Evolutionary conservation across 1,140 invertebrate species (phyloP).

Genomic region (Micrasema longulum): DNA sequence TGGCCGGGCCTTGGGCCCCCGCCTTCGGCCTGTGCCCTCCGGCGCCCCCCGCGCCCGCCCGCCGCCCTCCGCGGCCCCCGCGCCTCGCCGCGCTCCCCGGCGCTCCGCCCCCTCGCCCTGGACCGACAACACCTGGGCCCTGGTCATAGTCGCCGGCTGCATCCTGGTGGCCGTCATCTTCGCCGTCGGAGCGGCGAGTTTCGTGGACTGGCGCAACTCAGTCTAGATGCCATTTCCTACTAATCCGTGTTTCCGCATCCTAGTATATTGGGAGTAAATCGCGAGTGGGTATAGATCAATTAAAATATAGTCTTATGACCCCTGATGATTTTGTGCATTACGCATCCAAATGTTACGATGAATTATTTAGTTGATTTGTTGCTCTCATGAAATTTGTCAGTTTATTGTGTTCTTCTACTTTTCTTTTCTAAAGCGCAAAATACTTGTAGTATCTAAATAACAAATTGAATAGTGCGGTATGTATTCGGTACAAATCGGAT

Average conservation of each 20-base stretch:
- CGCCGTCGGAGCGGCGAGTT: slow-evolving; percentile 71
- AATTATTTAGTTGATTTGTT: too few species aligned
- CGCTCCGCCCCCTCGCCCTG: slow-evolving; percentile 62
- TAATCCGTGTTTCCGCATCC: too few species aligned
- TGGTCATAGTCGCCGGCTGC: slow-evolving; percentile 73
- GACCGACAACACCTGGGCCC: slow-evolving; percentile 75
- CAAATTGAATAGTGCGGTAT: too few species aligned
- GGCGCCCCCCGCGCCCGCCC: slow-evolving; percentile 47
- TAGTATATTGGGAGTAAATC: background rate
- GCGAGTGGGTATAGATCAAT: slow-evolving; percentile 7
- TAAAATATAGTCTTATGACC: slow-evolving; percentile 8
- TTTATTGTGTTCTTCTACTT: too few species aligned
- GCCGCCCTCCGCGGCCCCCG: slow-evolving; percentile 51
- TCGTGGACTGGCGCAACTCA: slow-evolving; percentile 59
- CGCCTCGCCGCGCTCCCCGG: slow-evolving; percentile 53
- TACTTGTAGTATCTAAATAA: too few species aligned
- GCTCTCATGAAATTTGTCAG: too few species aligned
- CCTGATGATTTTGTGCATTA: background rate
- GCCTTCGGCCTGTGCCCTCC: slow-evolving; percentile 53
- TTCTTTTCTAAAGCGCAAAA: too few species aligned
- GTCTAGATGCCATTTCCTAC: slow-evolving; percentile 32
- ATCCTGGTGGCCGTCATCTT: slow-evolving; percentile 74
- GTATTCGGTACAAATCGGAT: too few species aligned
- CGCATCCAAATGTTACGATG: too few species aligned
- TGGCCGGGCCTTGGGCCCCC: slow-evolving; percentile 75